These are phyloP conservation scores for Lasiommata megera DNA, from an alignment of 2,888 invertebrate species.

Conservation along the genomic window DNA sequence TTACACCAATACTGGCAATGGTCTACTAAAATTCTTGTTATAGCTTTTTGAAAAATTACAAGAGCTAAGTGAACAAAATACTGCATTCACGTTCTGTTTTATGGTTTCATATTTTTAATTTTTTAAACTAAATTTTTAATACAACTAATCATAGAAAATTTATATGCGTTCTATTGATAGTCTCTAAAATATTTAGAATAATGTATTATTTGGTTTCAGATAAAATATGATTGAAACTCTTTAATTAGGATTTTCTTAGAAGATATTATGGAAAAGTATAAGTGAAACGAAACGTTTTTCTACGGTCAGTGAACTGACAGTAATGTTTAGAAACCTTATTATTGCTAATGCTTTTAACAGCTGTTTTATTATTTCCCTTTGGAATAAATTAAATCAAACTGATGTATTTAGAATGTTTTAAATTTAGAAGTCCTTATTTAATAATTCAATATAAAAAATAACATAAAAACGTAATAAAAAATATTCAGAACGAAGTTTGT, in stretches of 20 bases:
- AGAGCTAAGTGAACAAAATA: not conserved
- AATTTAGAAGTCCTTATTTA: not conserved
- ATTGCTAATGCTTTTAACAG: no score
- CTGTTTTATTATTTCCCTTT: no score
- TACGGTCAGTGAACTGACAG: not conserved
- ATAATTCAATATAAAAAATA: not conserved
- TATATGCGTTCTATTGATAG: no score
- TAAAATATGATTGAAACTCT: no score
- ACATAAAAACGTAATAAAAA: not conserved
- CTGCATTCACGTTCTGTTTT: constrained; percentile 6
- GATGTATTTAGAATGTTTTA: not conserved
- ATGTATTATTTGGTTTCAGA: no score
- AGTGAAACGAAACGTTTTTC: not conserved
- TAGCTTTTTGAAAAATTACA: not conserved
- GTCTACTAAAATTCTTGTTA: not conserved
- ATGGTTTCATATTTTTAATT: not conserved
- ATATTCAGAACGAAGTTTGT: constrained; percentile 3
- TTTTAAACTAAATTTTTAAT: not conserved
- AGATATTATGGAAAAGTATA: not conserved
- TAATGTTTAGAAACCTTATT: no score
- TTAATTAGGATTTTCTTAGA: no score
- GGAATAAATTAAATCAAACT: no score
- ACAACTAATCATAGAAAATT: no score
- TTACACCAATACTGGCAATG: no score
- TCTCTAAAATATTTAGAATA: no score